Conservation (phyloP, 2,797 vertebrate species). For the Halcyon leucocephala region DNA sequence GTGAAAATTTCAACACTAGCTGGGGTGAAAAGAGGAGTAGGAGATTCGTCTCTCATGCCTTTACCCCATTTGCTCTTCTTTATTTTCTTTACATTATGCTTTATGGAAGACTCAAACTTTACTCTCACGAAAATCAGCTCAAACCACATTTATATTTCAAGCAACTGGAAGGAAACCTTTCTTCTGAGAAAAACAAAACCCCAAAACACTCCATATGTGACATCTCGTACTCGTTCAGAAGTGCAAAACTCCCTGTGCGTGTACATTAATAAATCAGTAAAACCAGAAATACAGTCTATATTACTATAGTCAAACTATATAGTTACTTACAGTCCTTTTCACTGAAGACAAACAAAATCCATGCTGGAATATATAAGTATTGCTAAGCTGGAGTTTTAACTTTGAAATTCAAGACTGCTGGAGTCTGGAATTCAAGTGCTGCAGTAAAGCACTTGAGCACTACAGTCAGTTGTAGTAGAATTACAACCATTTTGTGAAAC, state of each 20-base stretch:
- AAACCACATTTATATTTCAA: background rate
- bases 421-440: background rate
- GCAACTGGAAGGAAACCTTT: background rate
- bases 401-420: background rate
- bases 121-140: background rate
- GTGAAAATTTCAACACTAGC: background rate
- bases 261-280: background rate
- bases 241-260: background rate
- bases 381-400: background rate
- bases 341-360: background rate
- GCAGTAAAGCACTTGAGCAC: background rate
- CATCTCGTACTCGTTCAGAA: background rate
- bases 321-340: background rate
- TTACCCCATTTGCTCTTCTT: background rate
- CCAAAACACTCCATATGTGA: background rate
- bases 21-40: background rate
- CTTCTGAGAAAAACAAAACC: background rate
- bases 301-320: background rate
- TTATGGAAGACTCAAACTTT: background rate
- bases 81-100: background rate
- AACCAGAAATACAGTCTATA: background rate
- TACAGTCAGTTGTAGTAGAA: fast-evolving
- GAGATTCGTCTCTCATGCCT: background rate
- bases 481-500: background rate
- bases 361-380: background rate